Evolutionary conservation across 2,797 vertebrate species (phyloP).

Genomic region (Sebastes reedi): DNA sequence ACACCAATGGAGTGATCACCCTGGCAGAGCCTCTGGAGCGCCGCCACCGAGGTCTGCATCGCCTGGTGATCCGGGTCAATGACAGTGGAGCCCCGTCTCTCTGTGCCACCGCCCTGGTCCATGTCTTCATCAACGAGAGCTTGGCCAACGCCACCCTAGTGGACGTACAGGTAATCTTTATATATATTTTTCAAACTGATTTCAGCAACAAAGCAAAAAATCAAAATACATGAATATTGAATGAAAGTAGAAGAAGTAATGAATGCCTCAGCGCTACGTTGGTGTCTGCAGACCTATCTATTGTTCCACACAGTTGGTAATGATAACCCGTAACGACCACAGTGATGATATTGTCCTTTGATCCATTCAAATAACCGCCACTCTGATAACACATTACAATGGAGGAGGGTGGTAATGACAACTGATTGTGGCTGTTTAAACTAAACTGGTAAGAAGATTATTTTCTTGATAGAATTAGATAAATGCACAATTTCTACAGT

Average conservation of each 20-base stretch:
- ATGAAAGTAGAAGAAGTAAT: background rate
- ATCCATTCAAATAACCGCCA: slow-evolving; percentile 46
- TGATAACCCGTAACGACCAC: slow-evolving; percentile 37
- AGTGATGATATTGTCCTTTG: slow-evolving; percentile 37
- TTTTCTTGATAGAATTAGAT: slow-evolving; percentile 61
- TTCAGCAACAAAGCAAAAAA: background rate
- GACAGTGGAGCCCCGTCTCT: slow-evolving; percentile 94
- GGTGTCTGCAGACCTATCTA: background rate
- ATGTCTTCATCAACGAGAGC: slow-evolving; percentile 97
- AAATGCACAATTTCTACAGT: slow-evolving; percentile 47
- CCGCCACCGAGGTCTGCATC: slow-evolving; percentile 93
- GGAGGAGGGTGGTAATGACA: slow-evolving; percentile 45
- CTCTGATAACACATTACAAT: slow-evolving; percentile 48
- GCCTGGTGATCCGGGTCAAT: slow-evolving; percentile 93
- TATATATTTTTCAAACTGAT: background rate
- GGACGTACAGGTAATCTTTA: slow-evolving; percentile 86
- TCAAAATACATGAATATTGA: background rate
- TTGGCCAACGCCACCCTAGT: slow-evolving; percentile 92
- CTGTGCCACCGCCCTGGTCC: slow-evolving; percentile 91
- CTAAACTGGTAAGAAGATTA: slow-evolving; percentile 36
- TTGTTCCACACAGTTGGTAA: slow-evolving; percentile 45
- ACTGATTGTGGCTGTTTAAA: slow-evolving; percentile 52
- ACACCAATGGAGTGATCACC: slow-evolving; percentile 92
- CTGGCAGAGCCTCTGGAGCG: slow-evolving; percentile 92
- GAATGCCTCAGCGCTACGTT: background rate